A percentile compares a stretch with the other conserved stretches of the same genome.
Evolutionary conservation across 2,797 vertebrate species (phyloP).

Genomic region (Acanthurus leucopareius): DNA sequence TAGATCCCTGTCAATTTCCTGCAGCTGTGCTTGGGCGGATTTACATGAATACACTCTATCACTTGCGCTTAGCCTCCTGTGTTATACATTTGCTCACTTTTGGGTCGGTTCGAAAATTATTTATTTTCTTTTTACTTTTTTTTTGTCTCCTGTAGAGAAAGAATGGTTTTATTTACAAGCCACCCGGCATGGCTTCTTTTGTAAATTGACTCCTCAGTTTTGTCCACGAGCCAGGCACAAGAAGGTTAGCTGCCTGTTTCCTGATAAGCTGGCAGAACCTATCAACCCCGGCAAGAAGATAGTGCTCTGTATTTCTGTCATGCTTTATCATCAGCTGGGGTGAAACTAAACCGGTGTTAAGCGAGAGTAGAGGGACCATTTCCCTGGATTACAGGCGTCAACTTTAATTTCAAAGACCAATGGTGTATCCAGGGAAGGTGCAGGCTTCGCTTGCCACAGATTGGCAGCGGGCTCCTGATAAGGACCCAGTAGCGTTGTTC

Average conservation of each 20-base stretch:
- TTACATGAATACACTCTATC: constrained; percentile 89
- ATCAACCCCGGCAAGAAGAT: constrained; percentile 85
- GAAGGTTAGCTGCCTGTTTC: constrained; percentile 86
- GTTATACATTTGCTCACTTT: constrained; percentile 76
- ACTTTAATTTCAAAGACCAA: constrained; percentile 92
- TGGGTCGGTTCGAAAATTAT: constrained; percentile 67
- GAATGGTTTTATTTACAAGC: constrained; percentile 85
- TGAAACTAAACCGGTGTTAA: constrained; percentile 90
- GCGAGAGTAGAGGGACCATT: constrained; percentile 86
- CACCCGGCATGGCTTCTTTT: constrained; percentile 76
- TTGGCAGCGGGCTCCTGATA: constrained; percentile 85
- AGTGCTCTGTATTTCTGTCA: constrained; percentile 88
- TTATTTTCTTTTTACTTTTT: constrained; percentile 62
- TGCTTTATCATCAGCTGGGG: constrained; percentile 88
- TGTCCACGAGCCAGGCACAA: constrained; percentile 82
- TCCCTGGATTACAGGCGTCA: constrained; percentile 88
- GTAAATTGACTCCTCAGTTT: constrained; percentile 88
- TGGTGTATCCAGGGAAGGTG: constrained; percentile 88
- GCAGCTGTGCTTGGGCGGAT: constrained; percentile 84
- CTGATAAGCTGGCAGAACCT: constrained; percentile 89
- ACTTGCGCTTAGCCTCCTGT: constrained; percentile 80
- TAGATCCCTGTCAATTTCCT: constrained; percentile 90
- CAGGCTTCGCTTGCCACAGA: constrained; percentile 84
- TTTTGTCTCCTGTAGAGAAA: constrained; percentile 64
- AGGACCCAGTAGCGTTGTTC: constrained; percentile 76